Evolutionary conservation across 2,888 invertebrate genomes (phyloP).

Genomic region (Ganaspis brasiliensis): DNA sequence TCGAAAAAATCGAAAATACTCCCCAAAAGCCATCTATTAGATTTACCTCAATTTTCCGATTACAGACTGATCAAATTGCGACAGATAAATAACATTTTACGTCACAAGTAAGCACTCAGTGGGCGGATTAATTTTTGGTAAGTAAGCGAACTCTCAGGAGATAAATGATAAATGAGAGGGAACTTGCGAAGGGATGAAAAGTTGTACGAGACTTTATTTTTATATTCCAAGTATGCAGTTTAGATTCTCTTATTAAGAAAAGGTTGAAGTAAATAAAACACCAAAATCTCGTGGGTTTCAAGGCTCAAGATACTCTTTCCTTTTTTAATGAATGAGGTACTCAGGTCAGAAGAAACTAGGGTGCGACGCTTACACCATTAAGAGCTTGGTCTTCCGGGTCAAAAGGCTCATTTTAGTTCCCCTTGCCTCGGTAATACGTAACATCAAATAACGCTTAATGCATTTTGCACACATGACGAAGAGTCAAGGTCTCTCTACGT

Average conservation of each 20-base stretch:
- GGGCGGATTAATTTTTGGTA: not conserved
- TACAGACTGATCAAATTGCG: too few species aligned
- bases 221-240: not conserved
- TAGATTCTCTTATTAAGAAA: not conserved
- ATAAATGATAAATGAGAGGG: not conserved
- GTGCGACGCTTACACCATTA: slow-evolving; percentile 62
- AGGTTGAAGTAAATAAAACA: not conserved
- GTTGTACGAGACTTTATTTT: not conserved
- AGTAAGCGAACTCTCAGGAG: not conserved
- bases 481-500: slow-evolving; percentile 56
- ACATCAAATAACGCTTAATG: slow-evolving; percentile 64
- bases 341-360: slow-evolving; percentile 19
- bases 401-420: slow-evolving; percentile 73
- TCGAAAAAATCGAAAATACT: too few species aligned
- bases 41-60: too few species aligned
- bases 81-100: too few species aligned
- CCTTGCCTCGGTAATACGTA: slow-evolving; percentile 67
- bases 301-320: not conserved
- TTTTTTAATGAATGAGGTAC: slow-evolving; percentile 1
- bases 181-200: not conserved
- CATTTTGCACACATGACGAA: slow-evolving; percentile 54
- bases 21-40: too few species aligned
- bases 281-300: not conserved
- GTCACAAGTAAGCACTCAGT: too few species aligned
- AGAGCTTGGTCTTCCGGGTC: slow-evolving; percentile 71